Evolutionary conservation across 2,888 invertebrate species (phyloP).

Genomic region (Lepetodrilus schrolli): DNA sequence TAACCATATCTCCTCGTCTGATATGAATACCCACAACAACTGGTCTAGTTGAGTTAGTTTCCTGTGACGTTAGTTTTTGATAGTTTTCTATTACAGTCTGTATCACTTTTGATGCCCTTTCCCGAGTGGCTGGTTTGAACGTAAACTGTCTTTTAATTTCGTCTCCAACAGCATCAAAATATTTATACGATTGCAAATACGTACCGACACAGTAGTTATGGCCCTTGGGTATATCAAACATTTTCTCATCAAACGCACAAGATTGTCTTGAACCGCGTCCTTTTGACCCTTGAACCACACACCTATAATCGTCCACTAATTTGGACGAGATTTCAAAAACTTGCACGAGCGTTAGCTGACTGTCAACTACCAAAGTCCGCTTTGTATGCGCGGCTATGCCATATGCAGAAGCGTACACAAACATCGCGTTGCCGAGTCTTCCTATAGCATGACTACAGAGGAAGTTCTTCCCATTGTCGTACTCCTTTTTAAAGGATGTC

Average conservation of each 20-base stretch:
- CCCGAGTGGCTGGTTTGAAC: neutral
- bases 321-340: neutral
- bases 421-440: conserved; percentile 54
- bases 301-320: neutral
- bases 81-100: neutral
- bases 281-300: neutral
- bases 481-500: neutral
- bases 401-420: conserved; percentile 51
- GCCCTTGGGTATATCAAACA: neutral
- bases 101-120: conserved; percentile 10
- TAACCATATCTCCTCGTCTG: conserved; percentile 32
- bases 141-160: conserved; percentile 27
- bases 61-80: neutral
- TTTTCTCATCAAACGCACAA: conserved; percentile 14
- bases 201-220: neutral
- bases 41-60: neutral
- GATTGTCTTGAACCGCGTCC: neutral
- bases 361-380: conserved; percentile 36
- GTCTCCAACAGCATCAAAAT: conserved; percentile 13
- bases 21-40: conserved; percentile 39
- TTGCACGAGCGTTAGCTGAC: conserved; percentile 28
- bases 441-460: conserved; percentile 36
- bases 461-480: neutral
- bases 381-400: conserved; percentile 45
- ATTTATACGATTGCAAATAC: conserved; percentile 35